Evolutionary conservation across 2,888 invertebrate genomes (phyloP).

Genomic region (Sinotaia quadrata): DNA sequence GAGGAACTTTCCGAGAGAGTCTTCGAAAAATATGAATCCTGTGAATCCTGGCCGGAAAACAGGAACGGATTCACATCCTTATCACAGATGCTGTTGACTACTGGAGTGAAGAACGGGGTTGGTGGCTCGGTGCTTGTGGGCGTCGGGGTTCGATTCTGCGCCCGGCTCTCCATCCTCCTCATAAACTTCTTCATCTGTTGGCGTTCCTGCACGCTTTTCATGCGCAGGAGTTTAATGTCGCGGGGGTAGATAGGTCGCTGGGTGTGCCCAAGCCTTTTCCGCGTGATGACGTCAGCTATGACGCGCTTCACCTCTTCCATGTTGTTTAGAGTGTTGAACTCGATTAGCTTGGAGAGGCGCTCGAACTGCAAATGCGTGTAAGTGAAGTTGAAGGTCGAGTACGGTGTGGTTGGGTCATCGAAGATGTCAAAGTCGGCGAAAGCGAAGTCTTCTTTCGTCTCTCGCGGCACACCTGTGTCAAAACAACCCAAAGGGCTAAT

Average conservation of each 20-base stretch:
- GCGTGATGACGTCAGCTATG: conserved; percentile 60
- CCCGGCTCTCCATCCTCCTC: conserved; percentile 28
- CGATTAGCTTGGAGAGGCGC: conserved; percentile 71
- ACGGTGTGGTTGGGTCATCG: conserved; percentile 71
- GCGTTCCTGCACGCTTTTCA: conserved; percentile 38
- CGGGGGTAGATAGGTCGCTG: background rate
- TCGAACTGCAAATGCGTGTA: conserved; percentile 71
- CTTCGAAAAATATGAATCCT: background rate
- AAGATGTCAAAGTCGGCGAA: conserved; percentile 73
- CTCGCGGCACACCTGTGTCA: conserved; percentile 68
- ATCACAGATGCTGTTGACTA: background rate
- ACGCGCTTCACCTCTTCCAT: conserved; percentile 68
- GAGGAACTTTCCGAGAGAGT: background rate
- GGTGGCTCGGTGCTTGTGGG: conserved; percentile 32
- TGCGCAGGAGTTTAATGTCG: conserved; percentile 26
- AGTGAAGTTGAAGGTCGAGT: conserved; percentile 73
- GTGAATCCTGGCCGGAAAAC: background rate
- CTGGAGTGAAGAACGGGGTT: conserved; percentile 29
- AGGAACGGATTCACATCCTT: background rate
- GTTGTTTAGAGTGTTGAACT: conserved; percentile 72
- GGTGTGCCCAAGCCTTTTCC: conserved; percentile 42
- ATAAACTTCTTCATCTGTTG: conserved; percentile 31
- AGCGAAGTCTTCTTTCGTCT: conserved; percentile 70
- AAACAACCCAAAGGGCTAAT: background rate
- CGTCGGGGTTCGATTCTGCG: conserved; percentile 39